Percentiles rank a stretch among this genome's conserved stretches.
Conservation (phyloP, 2,113 vertebrate species). For the Grus americana region DNA sequence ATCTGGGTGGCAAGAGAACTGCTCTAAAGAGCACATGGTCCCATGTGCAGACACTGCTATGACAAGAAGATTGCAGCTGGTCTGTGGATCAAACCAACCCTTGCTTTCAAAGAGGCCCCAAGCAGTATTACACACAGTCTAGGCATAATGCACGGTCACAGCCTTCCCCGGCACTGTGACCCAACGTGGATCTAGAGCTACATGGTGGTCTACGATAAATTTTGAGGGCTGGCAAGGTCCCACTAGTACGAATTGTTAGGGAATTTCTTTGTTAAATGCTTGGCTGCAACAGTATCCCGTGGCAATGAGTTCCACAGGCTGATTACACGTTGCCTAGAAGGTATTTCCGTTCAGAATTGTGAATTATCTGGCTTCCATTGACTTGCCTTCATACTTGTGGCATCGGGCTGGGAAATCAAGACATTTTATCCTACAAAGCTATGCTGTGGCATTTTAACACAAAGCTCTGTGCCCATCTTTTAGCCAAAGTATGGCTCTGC, state of each 20-base stretch:
- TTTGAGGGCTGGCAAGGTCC: background rate
- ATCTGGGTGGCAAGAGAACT: background rate
- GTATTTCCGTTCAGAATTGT: constrained; percentile 20
- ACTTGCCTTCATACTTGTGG: constrained; percentile 1
- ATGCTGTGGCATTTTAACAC: background rate
- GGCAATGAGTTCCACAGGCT: background rate
- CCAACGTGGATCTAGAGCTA: background rate
- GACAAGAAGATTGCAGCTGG: background rate
- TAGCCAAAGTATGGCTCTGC: background rate
- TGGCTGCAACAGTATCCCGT: background rate
- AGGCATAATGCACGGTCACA: background rate
- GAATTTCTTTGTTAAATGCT: background rate
- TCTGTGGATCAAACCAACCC: background rate
- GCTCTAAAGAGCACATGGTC: background rate
- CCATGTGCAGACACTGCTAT: background rate
- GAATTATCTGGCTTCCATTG: background rate
- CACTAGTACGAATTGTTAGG: background rate
- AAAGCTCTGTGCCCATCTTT: background rate
- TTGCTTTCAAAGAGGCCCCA: background rate
- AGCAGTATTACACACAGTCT: background rate
- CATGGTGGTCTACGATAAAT: background rate
- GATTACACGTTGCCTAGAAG: background rate
- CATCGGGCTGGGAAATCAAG: background rate
- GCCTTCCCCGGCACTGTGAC: background rate
- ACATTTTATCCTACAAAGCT: background rate